These are phyloP conservation scores for Glossophaga mutica DNA, from an alignment of 2,797 vertebrate species.

Conservation along the genomic window DNA sequence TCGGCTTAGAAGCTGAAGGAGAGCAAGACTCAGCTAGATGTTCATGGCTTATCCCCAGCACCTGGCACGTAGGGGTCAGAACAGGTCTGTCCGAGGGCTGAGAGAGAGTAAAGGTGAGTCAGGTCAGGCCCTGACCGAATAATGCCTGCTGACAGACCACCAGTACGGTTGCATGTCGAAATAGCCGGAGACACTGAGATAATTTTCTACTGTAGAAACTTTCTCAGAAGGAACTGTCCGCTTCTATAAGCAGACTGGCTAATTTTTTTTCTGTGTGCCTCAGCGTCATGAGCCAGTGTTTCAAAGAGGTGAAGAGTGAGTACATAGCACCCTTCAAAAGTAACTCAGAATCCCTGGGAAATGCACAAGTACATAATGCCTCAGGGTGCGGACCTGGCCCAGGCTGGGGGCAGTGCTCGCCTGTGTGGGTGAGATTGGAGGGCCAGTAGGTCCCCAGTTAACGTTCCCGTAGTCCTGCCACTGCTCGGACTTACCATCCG, in stretches of 20 bases:
- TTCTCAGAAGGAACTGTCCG: background rate
- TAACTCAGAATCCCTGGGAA: background rate
- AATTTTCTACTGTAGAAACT: background rate
- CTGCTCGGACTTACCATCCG: conserved; percentile 10
- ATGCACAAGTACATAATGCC: background rate
- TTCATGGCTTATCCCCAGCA: background rate
- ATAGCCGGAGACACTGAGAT: background rate
- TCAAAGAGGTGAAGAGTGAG: background rate
- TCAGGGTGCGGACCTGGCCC: background rate
- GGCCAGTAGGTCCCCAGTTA: background rate
- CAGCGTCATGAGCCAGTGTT: background rate
- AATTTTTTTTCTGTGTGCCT: background rate
- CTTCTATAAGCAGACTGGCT: background rate
- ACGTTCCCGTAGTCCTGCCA: background rate
- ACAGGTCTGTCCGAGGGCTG: background rate
- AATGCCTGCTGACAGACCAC: background rate
- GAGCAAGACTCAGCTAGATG: background rate
- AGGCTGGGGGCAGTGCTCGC: background rate
- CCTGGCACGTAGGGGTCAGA: background rate
- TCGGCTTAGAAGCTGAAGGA: background rate
- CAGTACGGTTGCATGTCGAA: background rate
- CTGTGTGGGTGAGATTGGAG: background rate
- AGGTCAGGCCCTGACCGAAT: background rate
- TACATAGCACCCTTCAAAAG: background rate
- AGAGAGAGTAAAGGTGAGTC: background rate